phyloP scores from a whole-genome alignment of 2,797 vertebrate genomes.

The Cebuella pygmaea region DNA sequence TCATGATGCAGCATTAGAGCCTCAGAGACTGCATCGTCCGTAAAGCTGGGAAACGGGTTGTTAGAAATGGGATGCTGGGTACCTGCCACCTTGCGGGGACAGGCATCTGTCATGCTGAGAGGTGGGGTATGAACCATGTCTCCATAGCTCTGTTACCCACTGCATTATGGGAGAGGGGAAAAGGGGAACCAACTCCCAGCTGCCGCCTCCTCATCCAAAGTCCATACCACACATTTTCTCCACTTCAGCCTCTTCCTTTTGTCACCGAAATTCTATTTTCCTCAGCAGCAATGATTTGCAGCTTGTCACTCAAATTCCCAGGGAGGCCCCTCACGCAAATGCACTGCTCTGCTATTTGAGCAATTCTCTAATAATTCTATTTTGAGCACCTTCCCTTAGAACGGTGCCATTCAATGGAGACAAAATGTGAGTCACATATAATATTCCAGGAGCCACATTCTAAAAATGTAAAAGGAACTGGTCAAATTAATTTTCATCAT shows the following conservation, averaged over 20 bases:
- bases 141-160: accelerated
- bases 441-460: background rate
- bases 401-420: background rate
- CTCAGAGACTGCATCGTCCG: background rate
- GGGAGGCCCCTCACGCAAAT: background rate
- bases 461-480: background rate
- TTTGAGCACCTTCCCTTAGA: background rate
- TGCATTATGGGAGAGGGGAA: accelerated
- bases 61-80: background rate
- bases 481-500: background rate
- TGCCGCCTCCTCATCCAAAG: accelerated
- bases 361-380: background rate
- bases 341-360: accelerated
- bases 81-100: background rate
- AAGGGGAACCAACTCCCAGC: background rate
- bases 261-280: background rate
- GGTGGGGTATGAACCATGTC: accelerated
- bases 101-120: background rate
- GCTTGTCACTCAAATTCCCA: background rate
- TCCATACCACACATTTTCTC: accelerated
- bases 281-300: background rate
- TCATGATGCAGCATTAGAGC: accelerated
- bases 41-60: background rate
- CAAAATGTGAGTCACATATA: accelerated
- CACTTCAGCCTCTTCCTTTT: background rate